A percentile compares a stretch with the other conserved stretches of the same genome.
Evolutionary conservation across 1,140 invertebrate genomes (phyloP).

Genomic region (Gyrodactylus salaris): DNA sequence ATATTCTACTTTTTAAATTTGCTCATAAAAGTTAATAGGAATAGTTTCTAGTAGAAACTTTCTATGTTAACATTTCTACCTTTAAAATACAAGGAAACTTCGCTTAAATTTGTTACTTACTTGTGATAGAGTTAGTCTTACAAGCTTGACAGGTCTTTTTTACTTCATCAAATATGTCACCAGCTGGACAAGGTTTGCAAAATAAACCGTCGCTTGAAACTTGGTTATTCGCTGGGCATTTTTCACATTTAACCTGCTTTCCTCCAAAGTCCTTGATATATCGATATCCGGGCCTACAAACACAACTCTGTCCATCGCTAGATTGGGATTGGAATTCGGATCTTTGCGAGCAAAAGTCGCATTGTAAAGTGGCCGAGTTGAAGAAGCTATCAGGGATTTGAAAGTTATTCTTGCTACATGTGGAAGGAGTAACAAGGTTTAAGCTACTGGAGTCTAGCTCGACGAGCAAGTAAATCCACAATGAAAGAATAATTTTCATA

Average conservation of each 20-base stretch:
- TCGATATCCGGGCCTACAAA: neutral
- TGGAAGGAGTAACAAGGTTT: too few relatives aligned
- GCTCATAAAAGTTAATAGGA: too few relatives aligned
- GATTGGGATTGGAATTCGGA: neutral
- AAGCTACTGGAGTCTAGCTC: too few relatives aligned
- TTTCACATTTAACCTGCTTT: neutral
- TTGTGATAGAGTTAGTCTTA: neutral
- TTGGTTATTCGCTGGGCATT: neutral
- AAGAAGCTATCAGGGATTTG: neutral
- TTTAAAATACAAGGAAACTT: too few relatives aligned
- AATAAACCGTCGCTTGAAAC: neutral
- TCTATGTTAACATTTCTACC: too few relatives aligned
- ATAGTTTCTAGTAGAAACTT: too few relatives aligned
- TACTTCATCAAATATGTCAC: neutral
- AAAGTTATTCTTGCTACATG: too few relatives aligned
- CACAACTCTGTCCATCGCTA: neutral
- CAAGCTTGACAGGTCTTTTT: neutral
- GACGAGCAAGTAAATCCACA: too few relatives aligned
- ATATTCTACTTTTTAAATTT: too few relatives aligned
- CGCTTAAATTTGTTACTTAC: too few relatives aligned
- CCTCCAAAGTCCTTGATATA: slow-evolving; percentile 1
- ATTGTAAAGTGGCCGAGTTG: neutral
- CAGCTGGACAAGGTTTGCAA: neutral
- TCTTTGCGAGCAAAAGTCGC: neutral
- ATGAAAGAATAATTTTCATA: too few relatives aligned